Evolutionary conservation across 2,113 vertebrate species (phyloP).

Genomic region (Aegypius monachus): DNA sequence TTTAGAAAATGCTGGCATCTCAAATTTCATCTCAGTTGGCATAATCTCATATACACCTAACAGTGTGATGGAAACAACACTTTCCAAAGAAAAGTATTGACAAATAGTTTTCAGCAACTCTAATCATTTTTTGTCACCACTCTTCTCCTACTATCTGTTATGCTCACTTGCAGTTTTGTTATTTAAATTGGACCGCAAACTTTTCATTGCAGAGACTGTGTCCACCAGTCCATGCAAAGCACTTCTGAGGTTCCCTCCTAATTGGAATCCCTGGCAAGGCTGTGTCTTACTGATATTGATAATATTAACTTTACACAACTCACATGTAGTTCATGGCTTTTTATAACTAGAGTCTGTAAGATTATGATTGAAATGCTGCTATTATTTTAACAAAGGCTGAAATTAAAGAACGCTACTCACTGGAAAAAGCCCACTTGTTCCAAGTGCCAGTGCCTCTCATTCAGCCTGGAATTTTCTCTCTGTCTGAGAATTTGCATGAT

Average conservation of each 20-base stretch:
- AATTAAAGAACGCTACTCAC: neutral
- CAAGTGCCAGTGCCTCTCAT: neutral
- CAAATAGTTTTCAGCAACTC: neutral
- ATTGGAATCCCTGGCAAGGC: neutral
- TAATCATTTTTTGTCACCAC: neutral
- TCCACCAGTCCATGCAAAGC: neutral
- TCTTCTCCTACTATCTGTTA: neutral
- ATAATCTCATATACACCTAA: neutral
- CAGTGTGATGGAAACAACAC: neutral
- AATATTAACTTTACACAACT: neutral
- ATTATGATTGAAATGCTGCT: neutral
- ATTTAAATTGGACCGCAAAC: neutral
- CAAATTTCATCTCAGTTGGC: neutral
- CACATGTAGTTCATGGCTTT: neutral
- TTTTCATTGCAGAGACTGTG: neutral
- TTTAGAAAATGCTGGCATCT: neutral
- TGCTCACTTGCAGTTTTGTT: neutral
- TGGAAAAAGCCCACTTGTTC: neutral
- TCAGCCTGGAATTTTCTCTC: neutral
- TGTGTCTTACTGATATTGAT: neutral
- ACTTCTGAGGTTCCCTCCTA: neutral
- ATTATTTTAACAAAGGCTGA: neutral
- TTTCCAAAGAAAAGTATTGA: neutral
- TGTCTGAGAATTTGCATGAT: conserved; percentile 4
- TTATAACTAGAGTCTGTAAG: neutral